Base-by-base conservation (phyloP, 2,888 invertebrate genomes). In the Ceratothoa steindachneri region DNA sequence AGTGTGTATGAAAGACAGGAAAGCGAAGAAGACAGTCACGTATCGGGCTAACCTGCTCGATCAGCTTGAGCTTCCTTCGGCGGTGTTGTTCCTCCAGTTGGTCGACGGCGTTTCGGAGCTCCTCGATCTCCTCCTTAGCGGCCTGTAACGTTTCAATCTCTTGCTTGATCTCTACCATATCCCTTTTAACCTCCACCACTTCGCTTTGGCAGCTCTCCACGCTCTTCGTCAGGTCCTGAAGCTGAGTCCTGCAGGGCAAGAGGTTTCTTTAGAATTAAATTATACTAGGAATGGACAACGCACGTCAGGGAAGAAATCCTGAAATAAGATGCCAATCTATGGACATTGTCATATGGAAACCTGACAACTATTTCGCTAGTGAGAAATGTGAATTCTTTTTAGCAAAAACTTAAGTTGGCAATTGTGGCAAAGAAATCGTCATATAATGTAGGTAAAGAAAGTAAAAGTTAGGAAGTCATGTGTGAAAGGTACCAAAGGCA, bases 21-120 rank as follows among this genome's bases (percentile, higher is more conserved):
- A n/a, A n/a, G n/a, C n/a, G n/a, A n/a, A n/a, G n/a, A n/a, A n/a
- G n/a, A n/a, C n/a, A n/a, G n/a, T n/a, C n/a, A n/a, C n/a, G n/a
- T n/a, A n/a, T n/a, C n/a, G n/a, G n/a, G n/a, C n/a, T n/a, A n/a
- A 93, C 95, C 93, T 95, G 95, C 88, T 95, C 93, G 83, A 95
- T 89, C 82, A 95, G 90, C 85, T 93, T 89, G 82, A 94, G 89
- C 86, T 94, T 94, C 85, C 95, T 88, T 83, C 93, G 88, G 85
- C 94, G 93, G 82, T 93, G 92, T 86, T 93, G 92, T 86, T 94
- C 93, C 86, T 94, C 95, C 81, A 95, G 88, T 81, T 94, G 88
- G 86, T 95, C 95, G 81, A 95, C 94, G 86, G 93, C 94, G 85
- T 94, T 93, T 82, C 94, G 88, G 84, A 95, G 87, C 86, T 95